Conservation (phyloP, 2,888 invertebrate genomes). For the Autographa pulchrina region DNA sequence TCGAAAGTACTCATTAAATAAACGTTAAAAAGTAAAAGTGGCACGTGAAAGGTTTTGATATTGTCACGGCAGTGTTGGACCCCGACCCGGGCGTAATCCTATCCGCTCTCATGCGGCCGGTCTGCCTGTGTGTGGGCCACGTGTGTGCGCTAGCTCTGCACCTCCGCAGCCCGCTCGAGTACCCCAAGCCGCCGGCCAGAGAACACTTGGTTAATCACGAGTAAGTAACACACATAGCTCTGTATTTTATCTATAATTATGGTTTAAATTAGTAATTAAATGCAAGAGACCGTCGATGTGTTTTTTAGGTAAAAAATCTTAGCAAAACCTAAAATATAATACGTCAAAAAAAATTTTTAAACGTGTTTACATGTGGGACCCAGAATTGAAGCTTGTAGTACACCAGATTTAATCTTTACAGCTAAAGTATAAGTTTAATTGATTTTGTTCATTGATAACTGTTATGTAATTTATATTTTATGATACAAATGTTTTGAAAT, state of each 20-base stretch:
- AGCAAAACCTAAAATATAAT: too few species aligned
- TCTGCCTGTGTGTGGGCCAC: slow-evolving; percentile 67
- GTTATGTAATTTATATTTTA: not conserved
- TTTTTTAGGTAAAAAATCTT: too few species aligned
- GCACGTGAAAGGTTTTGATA: too few species aligned
- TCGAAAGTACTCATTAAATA: too few species aligned
- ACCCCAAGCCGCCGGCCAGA: slow-evolving; percentile 66
- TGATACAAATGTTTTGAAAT: not conserved
- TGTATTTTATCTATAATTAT: too few species aligned
- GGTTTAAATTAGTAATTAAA: too few species aligned
- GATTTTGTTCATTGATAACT: too few species aligned
- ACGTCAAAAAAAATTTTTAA: too few species aligned
- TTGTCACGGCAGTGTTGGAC: slow-evolving; percentile 78
- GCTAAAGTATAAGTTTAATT: too few species aligned
- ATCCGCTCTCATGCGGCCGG: slow-evolving; percentile 80
- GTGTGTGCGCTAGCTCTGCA: slow-evolving; percentile 77
- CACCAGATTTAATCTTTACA: too few species aligned
- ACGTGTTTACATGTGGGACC: not conserved
- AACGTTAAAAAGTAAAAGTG: too few species aligned
- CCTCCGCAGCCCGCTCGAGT: slow-evolving; percentile 69
- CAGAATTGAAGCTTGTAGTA: not conserved
- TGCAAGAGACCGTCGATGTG: too few species aligned
- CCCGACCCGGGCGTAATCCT: slow-evolving; percentile 76
- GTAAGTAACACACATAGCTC: slow-evolving; percentile 22
- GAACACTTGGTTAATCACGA: slow-evolving; percentile 27